phyloP scores from a whole-genome alignment of 92 coral and sea anemone species.

The Epizoanthus rinbou region DNA sequence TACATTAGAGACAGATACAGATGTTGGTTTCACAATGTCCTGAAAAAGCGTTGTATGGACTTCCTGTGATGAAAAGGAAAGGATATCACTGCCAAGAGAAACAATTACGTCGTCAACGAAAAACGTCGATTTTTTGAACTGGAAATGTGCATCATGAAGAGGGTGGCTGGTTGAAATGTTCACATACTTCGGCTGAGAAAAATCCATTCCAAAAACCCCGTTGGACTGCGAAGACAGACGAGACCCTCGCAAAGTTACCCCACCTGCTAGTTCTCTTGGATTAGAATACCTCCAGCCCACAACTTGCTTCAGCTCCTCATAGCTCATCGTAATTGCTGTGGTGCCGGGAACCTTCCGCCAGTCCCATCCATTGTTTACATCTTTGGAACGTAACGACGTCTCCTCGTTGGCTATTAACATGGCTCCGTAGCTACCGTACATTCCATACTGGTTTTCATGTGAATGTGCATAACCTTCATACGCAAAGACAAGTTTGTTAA shows the following conservation, averaged over 20 bases:
- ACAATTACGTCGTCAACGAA: constrained; percentile 45
- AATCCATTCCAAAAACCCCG: constrained; percentile 57
- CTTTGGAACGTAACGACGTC: constrained; percentile 34
- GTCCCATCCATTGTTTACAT: constrained; percentile 48
- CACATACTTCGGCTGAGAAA: constrained; percentile 28
- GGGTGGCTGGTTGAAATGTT: constrained; percentile 14
- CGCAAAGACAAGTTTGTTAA: constrained; percentile 42
- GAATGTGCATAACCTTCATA: constrained; percentile 30
- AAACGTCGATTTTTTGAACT: constrained; percentile 54
- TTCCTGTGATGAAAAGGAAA: constrained; percentile 15
- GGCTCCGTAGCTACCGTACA: constrained; percentile 46
- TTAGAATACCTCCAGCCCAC: constrained; percentile 43
- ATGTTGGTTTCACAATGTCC: constrained; percentile 7
- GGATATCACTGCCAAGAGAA: constrained; percentile 41
- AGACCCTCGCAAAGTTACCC: constrained; percentile 32
- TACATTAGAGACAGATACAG: background rate
- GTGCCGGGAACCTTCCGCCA: constrained; percentile 56
- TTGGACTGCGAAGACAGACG: constrained; percentile 16
- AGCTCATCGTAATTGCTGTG: constrained; percentile 22
- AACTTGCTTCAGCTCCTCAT: constrained; percentile 16
- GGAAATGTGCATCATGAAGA: constrained; percentile 18
- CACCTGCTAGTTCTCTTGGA: constrained; percentile 48
- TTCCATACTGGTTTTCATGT: constrained; percentile 43
- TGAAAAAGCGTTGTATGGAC: constrained; percentile 23
- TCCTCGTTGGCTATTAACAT: constrained; percentile 49